Evolutionary conservation across 2,888 invertebrate genomes (phyloP), one percentile per base, ranked within the genome.

Genomic region (Baccha elongata): DNA sequence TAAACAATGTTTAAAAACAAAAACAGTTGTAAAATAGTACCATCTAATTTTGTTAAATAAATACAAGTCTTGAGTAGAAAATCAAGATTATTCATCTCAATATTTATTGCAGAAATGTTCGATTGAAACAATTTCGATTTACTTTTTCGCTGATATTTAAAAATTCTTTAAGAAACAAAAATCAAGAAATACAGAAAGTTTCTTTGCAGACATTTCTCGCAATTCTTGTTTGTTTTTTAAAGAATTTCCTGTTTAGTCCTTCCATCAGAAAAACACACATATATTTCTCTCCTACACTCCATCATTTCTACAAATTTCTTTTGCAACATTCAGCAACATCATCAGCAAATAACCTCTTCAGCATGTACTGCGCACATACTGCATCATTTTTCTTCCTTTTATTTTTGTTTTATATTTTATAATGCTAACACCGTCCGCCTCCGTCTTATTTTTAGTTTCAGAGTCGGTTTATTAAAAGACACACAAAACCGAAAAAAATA

Each of bases 381-480:
- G 44, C 44, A 29, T 60, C 60, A 44, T 60, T 8, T 29, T 29
- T 48, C 26, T 50, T 32, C 8, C 21, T 55, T 19, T 40, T 29
- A 10, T 46, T 35, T 26, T 23, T 32, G 15, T 35, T 13, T 58
- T 42, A 42, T 58, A 42, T 40, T 17, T 60, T 44, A 19, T 29
- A 37, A 13, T 23, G 23, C 60, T 29, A 17, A 17, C 29, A 29
- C 8, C 11, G 32, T n/a, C 48, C 15, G 1, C 15, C 42, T 26
- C 44, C 19, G n/a, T 32, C 46, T 60, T 62, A 42, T 62, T 68
- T 72, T 50, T 35, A 65, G 10, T 71, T 72, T 44, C 52, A 67
- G n/a, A n/a, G 52, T 73, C 46, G 67, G 60, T 67, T 73, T 65
- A 73, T 72, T 67, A 68, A 79, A 62, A 69, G 48, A 75, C 40